phyloP scores from a whole-genome alignment of 64 coral and sea anemone species.

The Pachyseris speciosa region DNA sequence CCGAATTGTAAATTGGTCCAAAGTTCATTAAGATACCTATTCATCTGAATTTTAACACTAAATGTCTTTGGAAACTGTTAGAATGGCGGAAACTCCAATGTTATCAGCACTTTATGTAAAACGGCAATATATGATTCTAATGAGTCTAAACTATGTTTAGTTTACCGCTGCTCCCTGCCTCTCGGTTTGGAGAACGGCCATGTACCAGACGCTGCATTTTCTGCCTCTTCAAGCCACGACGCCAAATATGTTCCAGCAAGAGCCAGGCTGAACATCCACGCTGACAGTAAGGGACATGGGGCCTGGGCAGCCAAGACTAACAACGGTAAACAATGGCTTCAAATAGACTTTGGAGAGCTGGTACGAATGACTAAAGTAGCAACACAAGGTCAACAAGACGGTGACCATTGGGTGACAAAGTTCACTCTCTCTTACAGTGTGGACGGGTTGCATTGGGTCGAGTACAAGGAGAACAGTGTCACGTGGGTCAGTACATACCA shows the following conservation, averaged over 20 bases:
- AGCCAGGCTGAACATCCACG: constrained; percentile 3
- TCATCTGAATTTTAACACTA: no score
- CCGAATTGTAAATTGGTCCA: no score
- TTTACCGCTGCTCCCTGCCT: constrained; percentile 25
- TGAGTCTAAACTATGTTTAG: no score
- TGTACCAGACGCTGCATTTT: constrained; percentile 26
- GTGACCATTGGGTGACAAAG: background rate
- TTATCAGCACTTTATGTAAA: no score
- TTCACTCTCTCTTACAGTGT: constrained; percentile 19
- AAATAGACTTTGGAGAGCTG: constrained; percentile 16
- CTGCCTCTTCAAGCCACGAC: background rate
- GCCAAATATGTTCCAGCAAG: background rate
- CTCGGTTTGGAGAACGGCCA: constrained; percentile 22
- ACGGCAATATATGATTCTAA: no score
- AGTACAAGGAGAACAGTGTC: constrained; percentile 31
- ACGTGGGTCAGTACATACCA: background rate
- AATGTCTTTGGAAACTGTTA: no score
- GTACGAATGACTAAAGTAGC: constrained; percentile 15
- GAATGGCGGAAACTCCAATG: no score
- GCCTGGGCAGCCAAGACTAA: background rate
- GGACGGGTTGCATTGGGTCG: constrained; percentile 18
- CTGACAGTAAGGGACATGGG: background rate
- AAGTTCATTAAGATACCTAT: no score
- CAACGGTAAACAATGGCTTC: constrained; percentile 20
- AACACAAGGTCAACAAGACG: background rate